Conservation (phyloP, 2,113 vertebrate genomes). For the Nannospalax galili region DNA sequence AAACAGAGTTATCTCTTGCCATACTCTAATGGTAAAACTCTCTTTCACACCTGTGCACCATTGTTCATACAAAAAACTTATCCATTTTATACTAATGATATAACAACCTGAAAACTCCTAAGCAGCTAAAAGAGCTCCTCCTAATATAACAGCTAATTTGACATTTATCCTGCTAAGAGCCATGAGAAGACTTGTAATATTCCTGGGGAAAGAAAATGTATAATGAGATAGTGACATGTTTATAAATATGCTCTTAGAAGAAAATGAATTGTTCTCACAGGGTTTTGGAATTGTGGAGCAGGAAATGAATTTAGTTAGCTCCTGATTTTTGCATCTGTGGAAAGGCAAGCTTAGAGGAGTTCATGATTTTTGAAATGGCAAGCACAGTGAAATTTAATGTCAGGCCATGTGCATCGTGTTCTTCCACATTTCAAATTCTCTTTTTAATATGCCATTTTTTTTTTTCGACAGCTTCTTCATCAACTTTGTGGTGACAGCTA, state of each 20-base stretch:
- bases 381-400: not conserved
- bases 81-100: slow-evolving; percentile 51
- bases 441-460: not conserved
- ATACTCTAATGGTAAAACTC: not conserved
- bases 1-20: not conserved
- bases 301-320: not conserved
- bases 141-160: slow-evolving; percentile 26
- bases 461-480: not conserved
- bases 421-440: not conserved
- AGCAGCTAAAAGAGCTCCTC: slow-evolving; percentile 50
- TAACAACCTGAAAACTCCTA: slow-evolving; percentile 35
- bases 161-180: slow-evolving; percentile 42
- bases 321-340: not conserved
- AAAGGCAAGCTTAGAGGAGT: not conserved
- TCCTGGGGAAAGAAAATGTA: slow-evolving; percentile 40
- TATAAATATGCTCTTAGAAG: slow-evolving; percentile 45
- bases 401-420: not conserved
- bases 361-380: not conserved
- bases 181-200: slow-evolving; percentile 31
- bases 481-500: not conserved
- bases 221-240: slow-evolving; percentile 44
- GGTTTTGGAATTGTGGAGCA: not conserved
- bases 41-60: not conserved
- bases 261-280: slow-evolving; percentile 15
- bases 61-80: not conserved